These are phyloP conservation scores for Blastomussa wellsi DNA, from an alignment of 92 coral and sea anemone genomes.

Conservation along the genomic window DNA sequence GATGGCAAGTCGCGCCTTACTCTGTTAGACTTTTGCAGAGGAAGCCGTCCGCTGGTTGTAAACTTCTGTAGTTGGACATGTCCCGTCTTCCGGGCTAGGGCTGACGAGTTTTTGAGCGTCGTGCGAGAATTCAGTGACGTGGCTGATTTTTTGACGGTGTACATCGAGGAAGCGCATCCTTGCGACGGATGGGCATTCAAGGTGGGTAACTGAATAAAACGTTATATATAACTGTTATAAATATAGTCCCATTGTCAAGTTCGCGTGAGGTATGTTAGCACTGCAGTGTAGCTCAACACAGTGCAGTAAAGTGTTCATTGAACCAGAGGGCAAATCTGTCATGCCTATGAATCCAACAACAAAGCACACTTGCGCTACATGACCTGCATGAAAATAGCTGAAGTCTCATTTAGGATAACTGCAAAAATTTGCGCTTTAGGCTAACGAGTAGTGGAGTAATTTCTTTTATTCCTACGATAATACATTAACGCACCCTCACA, in stretches of 20 bases:
- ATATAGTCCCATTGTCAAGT: background rate
- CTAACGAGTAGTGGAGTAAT: background rate
- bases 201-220: slow-evolving; percentile 30
- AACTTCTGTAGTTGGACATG: slow-evolving; percentile 74
- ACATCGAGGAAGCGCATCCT: slow-evolving; percentile 81
- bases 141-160: slow-evolving; percentile 72
- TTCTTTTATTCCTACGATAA: background rate
- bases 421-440: background rate
- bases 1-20: slow-evolving; percentile 53
- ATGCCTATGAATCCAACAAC: background rate
- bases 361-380: background rate
- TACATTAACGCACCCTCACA: background rate
- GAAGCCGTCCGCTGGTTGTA: slow-evolving; percentile 64
- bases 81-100: slow-evolving; percentile 63
- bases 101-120: slow-evolving; percentile 51
- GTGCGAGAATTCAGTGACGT: slow-evolving; percentile 64
- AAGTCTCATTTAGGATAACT: background rate
- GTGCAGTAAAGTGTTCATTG: background rate
- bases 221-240: background rate
- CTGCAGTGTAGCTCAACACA: background rate
- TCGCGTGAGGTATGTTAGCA: background rate
- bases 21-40: slow-evolving; percentile 55
- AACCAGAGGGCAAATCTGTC: background rate
- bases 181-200: slow-evolving; percentile 79
- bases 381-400: background rate